Percentiles rank a stretch among this genome's conserved stretches.
Evolutionary conservation across 1,140 invertebrate species (phyloP).

Genomic region (Mizuhopecten yessoensis): DNA sequence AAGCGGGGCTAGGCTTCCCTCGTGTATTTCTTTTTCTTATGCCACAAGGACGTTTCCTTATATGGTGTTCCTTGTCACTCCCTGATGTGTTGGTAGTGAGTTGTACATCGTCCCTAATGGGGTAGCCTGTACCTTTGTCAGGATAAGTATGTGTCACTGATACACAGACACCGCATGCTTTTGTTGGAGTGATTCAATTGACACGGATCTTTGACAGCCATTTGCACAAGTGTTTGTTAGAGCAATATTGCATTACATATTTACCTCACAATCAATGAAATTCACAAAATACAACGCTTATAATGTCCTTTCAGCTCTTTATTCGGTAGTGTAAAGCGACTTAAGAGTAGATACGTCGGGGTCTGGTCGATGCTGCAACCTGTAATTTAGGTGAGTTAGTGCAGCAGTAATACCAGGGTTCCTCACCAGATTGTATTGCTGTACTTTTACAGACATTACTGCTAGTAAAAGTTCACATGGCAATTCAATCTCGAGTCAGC

Average conservation of each 20-base stretch:
- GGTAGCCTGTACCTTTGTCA: background rate
- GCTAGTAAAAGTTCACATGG: too few relatives aligned
- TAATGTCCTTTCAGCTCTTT: too few relatives aligned
- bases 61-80: background rate
- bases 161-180: background rate
- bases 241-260: background rate
- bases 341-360: too few relatives aligned
- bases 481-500: too few relatives aligned
- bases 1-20: too few relatives aligned
- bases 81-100: background rate
- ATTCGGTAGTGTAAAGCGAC: too few relatives aligned
- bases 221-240: background rate
- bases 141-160: too few relatives aligned
- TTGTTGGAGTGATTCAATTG: background rate
- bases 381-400: conserved; percentile 6
- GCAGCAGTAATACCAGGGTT: background rate
- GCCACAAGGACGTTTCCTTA: background rate
- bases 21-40: background rate
- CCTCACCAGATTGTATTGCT: background rate
- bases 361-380: too few relatives aligned
- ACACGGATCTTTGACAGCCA: background rate
- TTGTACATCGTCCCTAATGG: too few relatives aligned
- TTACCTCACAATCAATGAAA: background rate
- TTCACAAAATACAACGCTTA: too few relatives aligned
- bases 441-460: too few relatives aligned